Conservation (phyloP, 2,888 invertebrate genomes). For the Erebia epiphron region DNA sequence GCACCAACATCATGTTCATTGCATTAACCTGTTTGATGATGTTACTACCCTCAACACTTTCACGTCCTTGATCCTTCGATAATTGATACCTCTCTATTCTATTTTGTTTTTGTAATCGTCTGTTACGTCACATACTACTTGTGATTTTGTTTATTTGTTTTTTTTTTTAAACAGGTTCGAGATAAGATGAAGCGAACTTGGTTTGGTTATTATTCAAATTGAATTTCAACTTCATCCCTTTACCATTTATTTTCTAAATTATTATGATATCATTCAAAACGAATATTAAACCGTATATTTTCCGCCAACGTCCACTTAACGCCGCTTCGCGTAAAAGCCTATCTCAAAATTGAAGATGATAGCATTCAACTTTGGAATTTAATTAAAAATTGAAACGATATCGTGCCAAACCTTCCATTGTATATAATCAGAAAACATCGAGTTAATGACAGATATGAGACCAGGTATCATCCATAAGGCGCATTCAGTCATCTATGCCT, state of each 20-base stretch:
- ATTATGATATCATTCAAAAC: too few species aligned
- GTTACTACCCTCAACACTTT: constrained; percentile 57
- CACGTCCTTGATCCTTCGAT: constrained; percentile 51
- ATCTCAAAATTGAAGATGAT: background rate
- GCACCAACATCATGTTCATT: constrained; percentile 42
- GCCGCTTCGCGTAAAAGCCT: background rate
- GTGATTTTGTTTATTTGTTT: too few species aligned
- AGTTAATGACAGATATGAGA: constrained; percentile 20
- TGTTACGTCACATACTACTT: background rate
- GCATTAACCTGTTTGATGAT: constrained; percentile 48
- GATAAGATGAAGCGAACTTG: background rate
- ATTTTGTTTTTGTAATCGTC: constrained; percentile 5
- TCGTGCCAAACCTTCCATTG: constrained; percentile 1
- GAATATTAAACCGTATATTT: too few species aligned
- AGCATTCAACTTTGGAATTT: background rate
- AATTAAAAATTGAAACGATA: background rate
- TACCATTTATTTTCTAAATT: background rate
- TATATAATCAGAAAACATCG: constrained; percentile 14
- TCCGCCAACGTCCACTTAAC: background rate
- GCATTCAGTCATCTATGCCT: constrained; percentile 27
- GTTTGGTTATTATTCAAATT: background rate
- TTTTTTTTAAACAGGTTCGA: background rate
- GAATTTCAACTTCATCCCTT: background rate
- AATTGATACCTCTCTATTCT: constrained; percentile 35
- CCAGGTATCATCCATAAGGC: constrained; percentile 23